Evolutionary conservation across 2,888 invertebrate species (phyloP), one percentile per base, ranked within the genome.

Genomic region (Drosophila crucigera): DNA sequence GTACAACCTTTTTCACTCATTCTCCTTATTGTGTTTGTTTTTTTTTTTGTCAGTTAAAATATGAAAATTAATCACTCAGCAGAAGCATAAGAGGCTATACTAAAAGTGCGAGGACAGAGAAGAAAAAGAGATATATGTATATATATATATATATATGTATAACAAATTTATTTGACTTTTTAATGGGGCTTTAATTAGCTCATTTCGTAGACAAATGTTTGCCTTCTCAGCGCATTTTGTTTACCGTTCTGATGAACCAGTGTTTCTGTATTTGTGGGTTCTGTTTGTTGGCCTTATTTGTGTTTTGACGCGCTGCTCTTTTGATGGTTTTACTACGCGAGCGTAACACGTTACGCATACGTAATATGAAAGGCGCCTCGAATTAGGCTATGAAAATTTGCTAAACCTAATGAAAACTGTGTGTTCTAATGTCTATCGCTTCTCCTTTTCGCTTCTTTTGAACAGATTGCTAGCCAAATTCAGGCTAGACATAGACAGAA

Each of bases 41-140:
- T 35, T 63, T 64, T 59, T 52, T 37, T 31, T 43, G 53, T 43
- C 67, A 59, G 74, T 83, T 83, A 82, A 83, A 83, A 86, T 86
- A 89, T 82, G 80, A 87, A 89, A 87, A 87, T 90, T 87, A 87
- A 87, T 89, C 84, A 87, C 87, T 78, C 80, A 76, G 72, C 73
- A 59, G 62, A 41, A 70, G 52, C 49, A 43, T 14, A 54, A 31
- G 39, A 64, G 33, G 22, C n/a, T 53, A 49, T 33, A 31, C 31
- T 4, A 16, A 47, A 22, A 22, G 67, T 60, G 47, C 41, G 52
- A 54, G 53, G 22, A 33, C 28, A 19, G 19, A 10, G 30, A 30
- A 22, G 31, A 47, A 16, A 63, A 50, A 52, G 6, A 14, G 9
- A 31, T 31, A 31, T 31, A 9, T 31, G 31, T 31, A 31, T 31